Conservation (phyloP, 2,113 vertebrate genomes). For the Neotragus moschatus region DNA sequence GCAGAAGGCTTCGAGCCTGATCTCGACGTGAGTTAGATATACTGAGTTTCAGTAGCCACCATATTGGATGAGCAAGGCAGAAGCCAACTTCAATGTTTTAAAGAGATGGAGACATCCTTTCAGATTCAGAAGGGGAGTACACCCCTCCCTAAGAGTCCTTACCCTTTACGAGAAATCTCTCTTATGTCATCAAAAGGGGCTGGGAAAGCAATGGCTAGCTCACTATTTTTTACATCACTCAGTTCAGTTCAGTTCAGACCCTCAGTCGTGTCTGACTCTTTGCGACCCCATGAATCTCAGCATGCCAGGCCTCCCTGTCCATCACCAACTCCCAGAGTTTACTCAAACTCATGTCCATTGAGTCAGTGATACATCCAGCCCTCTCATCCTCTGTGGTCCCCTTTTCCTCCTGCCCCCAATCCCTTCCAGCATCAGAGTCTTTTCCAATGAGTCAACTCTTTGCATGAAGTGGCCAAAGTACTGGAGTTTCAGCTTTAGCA, state of each 20-base stretch:
- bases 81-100: neutral
- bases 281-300: no score
- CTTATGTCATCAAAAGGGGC: neutral
- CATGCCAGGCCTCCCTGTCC: no score
- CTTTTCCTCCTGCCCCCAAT: no score
- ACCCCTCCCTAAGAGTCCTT: neutral
- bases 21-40: neutral
- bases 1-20: neutral
- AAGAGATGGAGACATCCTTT: neutral
- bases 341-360: no score
- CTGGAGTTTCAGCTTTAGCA: no score
- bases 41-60: neutral
- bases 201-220: neutral
- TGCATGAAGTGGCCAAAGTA: no score
- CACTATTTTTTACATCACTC: neutral
- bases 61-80: neutral
- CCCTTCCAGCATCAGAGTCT: no score
- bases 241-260: no score
- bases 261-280: accelerated
- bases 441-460: no score
- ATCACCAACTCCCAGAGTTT: no score
- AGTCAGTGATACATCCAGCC: no score
- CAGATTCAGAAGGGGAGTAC: neutral
- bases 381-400: no score
- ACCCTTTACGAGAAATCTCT: neutral